Conservation (phyloP, 2,797 vertebrate genomes). For the Gadopsis bispinosus region DNA sequence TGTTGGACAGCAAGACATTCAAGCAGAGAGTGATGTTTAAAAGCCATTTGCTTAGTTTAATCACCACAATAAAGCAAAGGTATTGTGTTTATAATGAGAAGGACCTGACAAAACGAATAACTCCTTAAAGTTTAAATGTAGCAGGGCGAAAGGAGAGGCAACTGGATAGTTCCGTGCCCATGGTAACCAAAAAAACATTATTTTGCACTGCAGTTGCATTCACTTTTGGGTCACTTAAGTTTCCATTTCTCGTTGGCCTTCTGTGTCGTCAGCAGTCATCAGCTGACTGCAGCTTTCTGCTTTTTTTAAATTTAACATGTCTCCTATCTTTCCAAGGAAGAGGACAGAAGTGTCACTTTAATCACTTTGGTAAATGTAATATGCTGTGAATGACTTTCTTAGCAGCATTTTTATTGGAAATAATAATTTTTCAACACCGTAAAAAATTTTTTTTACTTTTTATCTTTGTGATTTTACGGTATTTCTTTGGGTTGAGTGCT, state of each 20-base stretch:
- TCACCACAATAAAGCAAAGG: background rate
- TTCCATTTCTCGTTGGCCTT: background rate
- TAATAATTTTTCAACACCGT: background rate
- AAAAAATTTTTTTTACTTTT: background rate
- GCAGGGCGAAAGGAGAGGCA: too few relatives aligned
- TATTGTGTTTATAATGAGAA: background rate
- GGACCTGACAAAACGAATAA: background rate
- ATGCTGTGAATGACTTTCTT: background rate
- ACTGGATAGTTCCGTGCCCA: too few relatives aligned
- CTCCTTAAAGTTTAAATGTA: too few relatives aligned
- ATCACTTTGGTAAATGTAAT: background rate
- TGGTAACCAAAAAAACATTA: too few relatives aligned
- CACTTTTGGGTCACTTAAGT: background rate
- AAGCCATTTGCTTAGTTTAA: background rate
- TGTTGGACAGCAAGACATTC: background rate
- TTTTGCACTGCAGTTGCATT: background rate
- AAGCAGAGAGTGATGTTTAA: background rate
- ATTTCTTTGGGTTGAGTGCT: background rate
- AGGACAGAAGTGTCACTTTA: too few relatives aligned
- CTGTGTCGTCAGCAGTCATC: background rate
- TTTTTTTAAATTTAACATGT: background rate
- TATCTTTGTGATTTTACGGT: background rate
- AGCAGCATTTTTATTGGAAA: background rate
- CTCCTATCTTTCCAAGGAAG: background rate
- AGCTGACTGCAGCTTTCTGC: background rate